Percentiles rank a stretch among this genome's conserved stretches.
phyloP scores from a whole-genome alignment of 2,113 vertebrate genomes.

The Dasyprocta punctata region DNA sequence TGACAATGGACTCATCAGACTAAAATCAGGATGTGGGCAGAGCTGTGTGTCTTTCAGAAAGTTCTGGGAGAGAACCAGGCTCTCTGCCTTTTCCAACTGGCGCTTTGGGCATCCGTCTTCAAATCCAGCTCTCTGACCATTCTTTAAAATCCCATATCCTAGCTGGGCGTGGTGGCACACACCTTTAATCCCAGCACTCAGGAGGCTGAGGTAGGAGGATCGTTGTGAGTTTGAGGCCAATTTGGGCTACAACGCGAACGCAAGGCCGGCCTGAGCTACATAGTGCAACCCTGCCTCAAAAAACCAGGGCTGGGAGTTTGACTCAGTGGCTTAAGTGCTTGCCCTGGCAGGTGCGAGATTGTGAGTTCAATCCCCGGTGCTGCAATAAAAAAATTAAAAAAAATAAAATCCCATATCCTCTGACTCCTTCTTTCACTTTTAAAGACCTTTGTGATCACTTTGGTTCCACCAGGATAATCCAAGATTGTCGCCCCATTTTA shows the following conservation, averaged over 20 bases:
- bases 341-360: no score
- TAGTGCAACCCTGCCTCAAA: no score
- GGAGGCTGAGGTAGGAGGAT: no score
- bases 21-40: not conserved
- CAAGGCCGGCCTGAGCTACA: no score
- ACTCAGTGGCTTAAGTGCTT: no score
- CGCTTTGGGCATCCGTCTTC: not conserved
- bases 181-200: no score
- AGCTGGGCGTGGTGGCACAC: no score
- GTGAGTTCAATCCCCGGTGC: no score
- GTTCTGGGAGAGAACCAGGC: not conserved
- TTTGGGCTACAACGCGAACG: no score
- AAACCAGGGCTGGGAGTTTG: no score
- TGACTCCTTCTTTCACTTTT: not conserved
- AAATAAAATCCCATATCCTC: not conserved
- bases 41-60: not conserved
- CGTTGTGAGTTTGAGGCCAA: no score
- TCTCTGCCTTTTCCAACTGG: not conserved
- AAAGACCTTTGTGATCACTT: not conserved
- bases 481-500: not conserved
- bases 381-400: no score
- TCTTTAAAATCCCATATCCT: not conserved
- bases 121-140: not conserved
- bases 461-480: not conserved
- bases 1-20: not conserved